Conservation (phyloP, 2,113 vertebrate species). For the Cottus gobio region DNA sequence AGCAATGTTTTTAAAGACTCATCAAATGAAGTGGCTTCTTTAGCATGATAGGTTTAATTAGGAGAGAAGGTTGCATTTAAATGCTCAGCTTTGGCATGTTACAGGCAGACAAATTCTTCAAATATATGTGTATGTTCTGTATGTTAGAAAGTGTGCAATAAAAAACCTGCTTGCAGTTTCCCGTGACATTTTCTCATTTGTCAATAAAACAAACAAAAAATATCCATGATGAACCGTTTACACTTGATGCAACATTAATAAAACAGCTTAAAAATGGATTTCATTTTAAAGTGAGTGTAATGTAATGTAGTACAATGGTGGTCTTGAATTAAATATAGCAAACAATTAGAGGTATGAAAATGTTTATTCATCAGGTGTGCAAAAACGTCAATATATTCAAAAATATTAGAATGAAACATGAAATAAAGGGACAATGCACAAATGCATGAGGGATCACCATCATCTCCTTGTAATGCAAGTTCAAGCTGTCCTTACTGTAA, state of each 20-base stretch:
- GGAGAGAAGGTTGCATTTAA: neutral
- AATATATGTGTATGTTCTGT: neutral
- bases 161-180: neutral
- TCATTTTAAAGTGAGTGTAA: neutral
- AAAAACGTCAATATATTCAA: slow-evolving; percentile 68
- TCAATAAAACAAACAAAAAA: slow-evolving; percentile 3
- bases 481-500: slow-evolving; percentile 26
- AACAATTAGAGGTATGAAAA: slow-evolving; percentile 60
- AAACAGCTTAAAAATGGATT: neutral
- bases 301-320: neutral
- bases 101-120: neutral
- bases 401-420: slow-evolving; percentile 52
- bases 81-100: neutral
- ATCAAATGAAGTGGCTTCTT: neutral
- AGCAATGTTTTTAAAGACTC: neutral
- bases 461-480: neutral
- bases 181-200: neutral
- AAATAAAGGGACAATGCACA: slow-evolving; percentile 47
- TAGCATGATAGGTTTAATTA: neutral
- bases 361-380: slow-evolving; percentile 76
- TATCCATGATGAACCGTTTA: neutral
- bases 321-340: slow-evolving; percentile 38
- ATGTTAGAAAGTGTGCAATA: neutral
- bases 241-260: neutral
- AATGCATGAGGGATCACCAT: slow-evolving; percentile 24